These are phyloP conservation scores for Vespertilio murinus DNA, from an alignment of 2,797 vertebrate species.

Conservation along the genomic window DNA sequence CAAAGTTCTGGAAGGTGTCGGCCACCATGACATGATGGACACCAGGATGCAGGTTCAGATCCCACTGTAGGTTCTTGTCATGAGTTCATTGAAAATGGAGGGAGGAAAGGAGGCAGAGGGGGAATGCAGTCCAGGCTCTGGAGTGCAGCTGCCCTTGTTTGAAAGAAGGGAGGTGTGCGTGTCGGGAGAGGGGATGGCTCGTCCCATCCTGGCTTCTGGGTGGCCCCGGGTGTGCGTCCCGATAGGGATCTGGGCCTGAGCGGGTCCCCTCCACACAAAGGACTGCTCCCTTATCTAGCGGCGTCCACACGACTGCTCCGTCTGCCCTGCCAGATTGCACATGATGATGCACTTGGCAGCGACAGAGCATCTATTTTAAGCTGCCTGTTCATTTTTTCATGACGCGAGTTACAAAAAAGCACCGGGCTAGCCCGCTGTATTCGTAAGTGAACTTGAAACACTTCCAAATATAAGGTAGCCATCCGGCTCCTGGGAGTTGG, in stretches of 20 bases:
- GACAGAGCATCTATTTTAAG: slow-evolving; percentile 75
- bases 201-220: background rate
- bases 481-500: slow-evolving; percentile 59
- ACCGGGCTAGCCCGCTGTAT: slow-evolving; percentile 62
- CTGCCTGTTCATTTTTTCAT: slow-evolving; percentile 74
- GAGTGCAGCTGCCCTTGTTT: background rate
- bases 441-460: slow-evolving; percentile 73
- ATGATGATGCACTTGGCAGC: slow-evolving; percentile 70
- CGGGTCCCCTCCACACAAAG: background rate
- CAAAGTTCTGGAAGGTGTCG: background rate
- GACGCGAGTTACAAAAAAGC: slow-evolving; percentile 62
- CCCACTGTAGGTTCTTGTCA: background rate
- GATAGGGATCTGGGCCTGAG: background rate
- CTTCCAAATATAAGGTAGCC: slow-evolving; percentile 66
- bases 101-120: background rate
- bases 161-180: background rate
- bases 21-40: too few relatives aligned
- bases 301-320: background rate
- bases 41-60: accelerated
- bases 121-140: background rate
- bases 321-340: slow-evolving; percentile 50
- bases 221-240: accelerated
- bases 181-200: background rate
- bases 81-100: background rate
- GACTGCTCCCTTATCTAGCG: slow-evolving; percentile 35